Percentiles rank a stretch among this genome's conserved stretches.
Evolutionary conservation across 2,113 vertebrate genomes (phyloP).

Genomic region (Pterocles burchelli): DNA sequence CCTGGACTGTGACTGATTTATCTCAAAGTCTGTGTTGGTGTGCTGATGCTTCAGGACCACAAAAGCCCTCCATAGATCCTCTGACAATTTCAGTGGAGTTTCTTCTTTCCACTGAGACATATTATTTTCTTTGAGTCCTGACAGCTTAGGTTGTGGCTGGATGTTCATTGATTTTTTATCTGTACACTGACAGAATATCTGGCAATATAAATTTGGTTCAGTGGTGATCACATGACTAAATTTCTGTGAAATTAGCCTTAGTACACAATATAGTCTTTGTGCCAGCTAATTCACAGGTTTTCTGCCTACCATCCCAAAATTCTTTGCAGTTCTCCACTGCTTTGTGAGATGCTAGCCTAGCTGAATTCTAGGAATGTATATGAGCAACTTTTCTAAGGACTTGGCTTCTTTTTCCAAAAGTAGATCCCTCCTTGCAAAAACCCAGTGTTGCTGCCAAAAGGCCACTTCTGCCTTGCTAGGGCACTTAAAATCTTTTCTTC

Average conservation of each 20-base stretch:
- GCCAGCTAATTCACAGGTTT: not conserved
- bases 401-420: not conserved
- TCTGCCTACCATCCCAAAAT: not conserved
- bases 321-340: not conserved
- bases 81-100: not conserved
- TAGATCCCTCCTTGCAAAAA: not conserved
- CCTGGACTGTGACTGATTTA: not conserved
- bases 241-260: not conserved
- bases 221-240: not conserved
- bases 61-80: not conserved
- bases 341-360: not conserved
- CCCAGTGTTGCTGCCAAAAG: not conserved
- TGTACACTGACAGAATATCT: not conserved
- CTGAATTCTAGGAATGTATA: slow-evolving; percentile 22
- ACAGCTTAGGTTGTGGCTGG: not conserved
- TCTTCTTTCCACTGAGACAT: not conserved
- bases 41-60: not conserved
- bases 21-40: not conserved
- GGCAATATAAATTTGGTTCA: not conserved
- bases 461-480: not conserved
- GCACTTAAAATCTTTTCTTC: not conserved
- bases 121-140: not conserved
- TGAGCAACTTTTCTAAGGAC: not conserved
- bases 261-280: not conserved
- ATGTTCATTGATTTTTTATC: not conserved